These are phyloP conservation scores for Uropetala carovei DNA, from an alignment of 2,888 invertebrate genomes.

Conservation along the genomic window DNA sequence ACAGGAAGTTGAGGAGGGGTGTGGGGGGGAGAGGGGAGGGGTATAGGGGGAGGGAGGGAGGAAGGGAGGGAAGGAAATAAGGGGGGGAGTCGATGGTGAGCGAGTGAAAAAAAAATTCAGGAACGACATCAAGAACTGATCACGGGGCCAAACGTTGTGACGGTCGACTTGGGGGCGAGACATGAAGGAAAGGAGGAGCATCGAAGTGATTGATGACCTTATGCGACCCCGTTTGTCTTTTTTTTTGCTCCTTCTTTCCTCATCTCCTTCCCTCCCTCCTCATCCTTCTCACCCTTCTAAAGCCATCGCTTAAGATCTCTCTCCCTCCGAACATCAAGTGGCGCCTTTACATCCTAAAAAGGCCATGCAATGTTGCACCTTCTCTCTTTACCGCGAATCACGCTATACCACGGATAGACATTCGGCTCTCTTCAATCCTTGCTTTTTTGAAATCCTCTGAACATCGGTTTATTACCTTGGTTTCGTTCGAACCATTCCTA, in stretches of 20 bases:
- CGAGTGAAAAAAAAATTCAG: constrained; percentile 50
- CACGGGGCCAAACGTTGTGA: constrained; percentile 40
- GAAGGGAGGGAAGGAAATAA: not conserved
- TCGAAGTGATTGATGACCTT: constrained; percentile 55
- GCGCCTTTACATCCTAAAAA: not conserved
- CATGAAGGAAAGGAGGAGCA: not conserved
- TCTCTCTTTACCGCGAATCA: not conserved
- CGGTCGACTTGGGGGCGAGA: constrained; percentile 40
- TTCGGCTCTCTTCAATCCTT: not conserved
- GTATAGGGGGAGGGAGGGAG: not conserved
- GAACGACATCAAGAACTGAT: constrained; percentile 33
- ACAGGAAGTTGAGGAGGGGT: not conserved
- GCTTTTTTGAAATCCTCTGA: too few species aligned
- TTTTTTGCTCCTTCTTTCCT: not conserved
- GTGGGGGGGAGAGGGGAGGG: not conserved
- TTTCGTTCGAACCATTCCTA: too few species aligned
- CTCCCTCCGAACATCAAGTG: not conserved
- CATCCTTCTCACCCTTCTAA: not conserved
- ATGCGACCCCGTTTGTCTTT: not conserved
- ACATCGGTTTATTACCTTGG: too few species aligned
- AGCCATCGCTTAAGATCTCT: not conserved
- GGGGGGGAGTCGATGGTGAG: not conserved
- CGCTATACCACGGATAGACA: too few species aligned
- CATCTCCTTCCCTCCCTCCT: not conserved
- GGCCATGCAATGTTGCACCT: not conserved